Conservation (phyloP, 2,113 vertebrate species). For the Mus musculus region DNA sequence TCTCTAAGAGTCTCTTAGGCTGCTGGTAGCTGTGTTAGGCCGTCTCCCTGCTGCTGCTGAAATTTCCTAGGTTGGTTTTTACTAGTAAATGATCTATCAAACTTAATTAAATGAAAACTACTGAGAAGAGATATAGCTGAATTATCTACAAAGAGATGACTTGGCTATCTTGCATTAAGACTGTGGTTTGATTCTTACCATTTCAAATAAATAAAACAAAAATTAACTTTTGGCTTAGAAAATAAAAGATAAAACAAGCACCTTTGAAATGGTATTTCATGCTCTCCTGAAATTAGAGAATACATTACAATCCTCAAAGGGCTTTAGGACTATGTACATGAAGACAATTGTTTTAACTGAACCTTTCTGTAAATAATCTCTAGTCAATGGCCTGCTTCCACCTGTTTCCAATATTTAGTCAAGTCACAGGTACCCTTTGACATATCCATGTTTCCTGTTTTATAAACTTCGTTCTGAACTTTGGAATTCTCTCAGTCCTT, state of each 20-base stretch:
- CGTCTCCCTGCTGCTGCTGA: no score
- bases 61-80: background rate
- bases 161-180: background rate
- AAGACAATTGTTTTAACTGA: constrained; percentile 41
- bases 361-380: constrained; percentile 29
- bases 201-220: background rate
- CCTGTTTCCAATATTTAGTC: constrained; percentile 27
- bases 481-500: constrained; percentile 27
- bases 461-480: constrained; percentile 39
- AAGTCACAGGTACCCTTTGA: background rate
- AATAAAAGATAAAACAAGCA: background rate
- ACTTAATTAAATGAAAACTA: constrained; percentile 25
- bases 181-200: background rate
- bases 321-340: constrained; percentile 23
- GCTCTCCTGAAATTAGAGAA: constrained; percentile 8
- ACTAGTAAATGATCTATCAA: constrained; percentile 36
- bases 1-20: background rate
- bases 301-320: background rate
- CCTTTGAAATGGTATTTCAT: constrained; percentile 30
- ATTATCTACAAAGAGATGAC: no score
- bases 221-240: constrained; percentile 23
- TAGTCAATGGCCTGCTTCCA: background rate
- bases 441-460: constrained; percentile 7
- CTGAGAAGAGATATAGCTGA: background rate
- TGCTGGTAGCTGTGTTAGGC: background rate